A percentile compares a stretch with the other conserved stretches of the same genome.
These are phyloP conservation scores for Synanthedon tipuliformis DNA, from an alignment of 2,888 invertebrate genomes.

Conservation along the genomic window DNA sequence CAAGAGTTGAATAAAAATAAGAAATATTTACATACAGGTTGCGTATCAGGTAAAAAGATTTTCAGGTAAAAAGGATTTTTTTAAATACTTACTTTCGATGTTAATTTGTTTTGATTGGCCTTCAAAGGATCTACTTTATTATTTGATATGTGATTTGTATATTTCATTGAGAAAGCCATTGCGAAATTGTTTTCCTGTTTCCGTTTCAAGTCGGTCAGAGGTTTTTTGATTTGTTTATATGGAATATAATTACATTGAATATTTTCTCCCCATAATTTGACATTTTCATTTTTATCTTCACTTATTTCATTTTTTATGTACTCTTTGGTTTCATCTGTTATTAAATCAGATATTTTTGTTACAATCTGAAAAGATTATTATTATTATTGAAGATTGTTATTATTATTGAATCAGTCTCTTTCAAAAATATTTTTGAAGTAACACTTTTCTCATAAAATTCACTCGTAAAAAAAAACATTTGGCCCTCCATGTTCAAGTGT, in stretches of 20 bases:
- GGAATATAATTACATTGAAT: constrained; percentile 52
- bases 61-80: too few relatives aligned
- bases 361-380: constrained; percentile 44
- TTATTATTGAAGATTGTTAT: too few relatives aligned
- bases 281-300: constrained; percentile 35
- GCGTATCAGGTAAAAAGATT: too few relatives aligned
- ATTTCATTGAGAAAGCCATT: constrained; percentile 64
- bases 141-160: constrained; percentile 17
- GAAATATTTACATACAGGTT: too few relatives aligned
- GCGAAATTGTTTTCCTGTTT: constrained; percentile 46
- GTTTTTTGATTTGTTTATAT: constrained; percentile 44
- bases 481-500: too few relatives aligned
- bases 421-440: too few relatives aligned
- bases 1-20: too few relatives aligned
- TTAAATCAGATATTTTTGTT: constrained; percentile 43
- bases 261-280: constrained; percentile 57
- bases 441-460: too few relatives aligned
- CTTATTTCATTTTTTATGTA: constrained; percentile 43
- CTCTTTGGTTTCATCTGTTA: constrained; percentile 60
- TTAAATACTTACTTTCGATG: too few relatives aligned
- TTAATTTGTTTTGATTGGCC: not conserved
- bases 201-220: constrained; percentile 47
- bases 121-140: constrained; percentile 10
- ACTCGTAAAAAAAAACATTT: too few relatives aligned
- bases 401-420: too few relatives aligned